Conservation (phyloP, 1,140 invertebrate species). For the Littorina saxatilis region DNA sequence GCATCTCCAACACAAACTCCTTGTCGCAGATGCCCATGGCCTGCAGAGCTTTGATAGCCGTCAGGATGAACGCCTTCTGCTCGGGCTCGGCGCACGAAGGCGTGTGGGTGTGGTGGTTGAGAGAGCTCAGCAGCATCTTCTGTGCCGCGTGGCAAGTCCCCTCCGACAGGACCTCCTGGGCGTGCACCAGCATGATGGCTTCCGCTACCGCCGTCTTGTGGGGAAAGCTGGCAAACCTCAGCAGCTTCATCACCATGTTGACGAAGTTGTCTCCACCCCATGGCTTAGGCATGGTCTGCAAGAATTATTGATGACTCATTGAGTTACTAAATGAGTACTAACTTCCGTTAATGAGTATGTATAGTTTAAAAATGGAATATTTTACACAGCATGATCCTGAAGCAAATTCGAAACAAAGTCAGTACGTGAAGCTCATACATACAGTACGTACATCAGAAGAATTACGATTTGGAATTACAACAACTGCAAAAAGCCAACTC, state of each 20-base stretch:
- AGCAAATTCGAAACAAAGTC: too few species aligned
- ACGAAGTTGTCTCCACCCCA: slow-evolving; percentile 69
- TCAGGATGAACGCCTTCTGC: slow-evolving; percentile 67
- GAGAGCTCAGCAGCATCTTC: slow-evolving; percentile 56
- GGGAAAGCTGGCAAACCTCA: slow-evolving; percentile 62
- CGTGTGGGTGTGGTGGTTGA: slow-evolving; percentile 65
- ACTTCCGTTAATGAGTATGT: too few species aligned
- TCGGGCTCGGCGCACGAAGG: slow-evolving; percentile 60
- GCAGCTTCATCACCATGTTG: slow-evolving; percentile 58
- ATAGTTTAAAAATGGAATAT: not conserved
- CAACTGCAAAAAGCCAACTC: too few species aligned
- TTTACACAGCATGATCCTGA: not conserved
- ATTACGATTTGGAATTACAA: too few species aligned
- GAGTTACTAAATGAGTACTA: not conserved
- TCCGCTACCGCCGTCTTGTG: slow-evolving; percentile 63
- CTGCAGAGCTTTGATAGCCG: slow-evolving; percentile 60
- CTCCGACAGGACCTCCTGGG: slow-evolving; percentile 62
- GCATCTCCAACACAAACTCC: slow-evolving; percentile 67
- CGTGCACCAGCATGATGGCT: slow-evolving; percentile 62
- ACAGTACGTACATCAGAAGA: too few species aligned
- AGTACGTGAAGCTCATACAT: too few species aligned
- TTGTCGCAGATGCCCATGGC: slow-evolving; percentile 62
- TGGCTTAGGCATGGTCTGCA: slow-evolving; percentile 71
- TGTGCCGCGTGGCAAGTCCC: slow-evolving; percentile 45
- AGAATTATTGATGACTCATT: not conserved